A percentile compares a stretch with the other conserved stretches of the same genome.
Conservation (phyloP, 2,797 vertebrate genomes). For the Cirrhinus mrigala region DNA sequence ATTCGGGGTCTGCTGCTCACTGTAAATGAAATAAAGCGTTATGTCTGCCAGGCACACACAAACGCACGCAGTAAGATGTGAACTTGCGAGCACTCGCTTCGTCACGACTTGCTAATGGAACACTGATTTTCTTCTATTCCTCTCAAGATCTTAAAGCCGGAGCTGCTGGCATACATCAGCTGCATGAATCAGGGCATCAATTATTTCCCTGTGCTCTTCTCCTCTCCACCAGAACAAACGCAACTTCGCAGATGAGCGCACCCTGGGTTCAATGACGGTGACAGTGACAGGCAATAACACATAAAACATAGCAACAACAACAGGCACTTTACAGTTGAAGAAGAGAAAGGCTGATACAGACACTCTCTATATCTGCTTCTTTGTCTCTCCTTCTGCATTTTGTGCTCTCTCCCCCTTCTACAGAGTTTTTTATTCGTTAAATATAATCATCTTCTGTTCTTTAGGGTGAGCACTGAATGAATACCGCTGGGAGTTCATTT, state of each 20-base stretch:
- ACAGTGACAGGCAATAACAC: conserved; percentile 73
- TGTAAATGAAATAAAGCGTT: not conserved
- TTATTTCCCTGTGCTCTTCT: conserved; percentile 71
- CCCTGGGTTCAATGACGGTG: conserved; percentile 69
- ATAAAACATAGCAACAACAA: conserved; percentile 70
- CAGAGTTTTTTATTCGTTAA: conserved; percentile 73
- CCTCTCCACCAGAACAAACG: conserved; percentile 72
- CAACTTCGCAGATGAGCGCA: conserved; percentile 70
- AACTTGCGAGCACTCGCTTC: conserved; percentile 5
- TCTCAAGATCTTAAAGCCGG: conserved; percentile 72
- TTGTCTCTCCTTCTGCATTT: not conserved
- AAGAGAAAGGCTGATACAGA: conserved; percentile 33
- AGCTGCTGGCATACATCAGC: conserved; percentile 59
- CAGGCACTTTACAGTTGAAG: conserved; percentile 52
- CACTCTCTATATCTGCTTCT: conserved; percentile 7
- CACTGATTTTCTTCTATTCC: conserved; percentile 65
- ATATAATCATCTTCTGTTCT: conserved; percentile 79
- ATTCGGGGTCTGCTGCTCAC: conserved; percentile 26
- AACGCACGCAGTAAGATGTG: conserved; percentile 59
- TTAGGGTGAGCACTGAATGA: conserved; percentile 63
- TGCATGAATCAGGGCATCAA: conserved; percentile 71
- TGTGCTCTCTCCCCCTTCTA: conserved; percentile 54
- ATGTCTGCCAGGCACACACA: not conserved
- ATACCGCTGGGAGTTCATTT: conserved; percentile 73
- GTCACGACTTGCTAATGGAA: conserved; percentile 25